phyloP scores from a whole-genome alignment of 2,113 vertebrate genomes.

The Martes martes region DNA sequence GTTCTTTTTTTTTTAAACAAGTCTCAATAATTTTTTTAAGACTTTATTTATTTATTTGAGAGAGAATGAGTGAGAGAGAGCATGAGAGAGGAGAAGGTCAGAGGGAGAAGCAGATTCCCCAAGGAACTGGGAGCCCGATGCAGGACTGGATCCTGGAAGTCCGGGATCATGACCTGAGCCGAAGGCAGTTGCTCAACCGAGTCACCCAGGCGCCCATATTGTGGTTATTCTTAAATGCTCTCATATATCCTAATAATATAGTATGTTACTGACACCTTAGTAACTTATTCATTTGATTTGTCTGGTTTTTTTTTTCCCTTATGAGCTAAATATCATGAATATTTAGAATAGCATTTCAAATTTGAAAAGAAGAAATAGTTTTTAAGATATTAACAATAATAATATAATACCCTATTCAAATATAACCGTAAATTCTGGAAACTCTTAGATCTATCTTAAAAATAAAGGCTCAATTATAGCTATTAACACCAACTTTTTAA shows the following conservation, averaged over 20 bases:
- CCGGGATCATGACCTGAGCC: no score
- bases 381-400: not conserved
- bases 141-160: not conserved
- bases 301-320: not conserved
- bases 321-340: not conserved
- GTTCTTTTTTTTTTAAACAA: no score
- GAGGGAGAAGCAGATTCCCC: not conserved
- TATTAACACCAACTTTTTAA: no score
- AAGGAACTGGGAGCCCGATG: no score
- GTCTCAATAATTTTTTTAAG: conserved; percentile 17
- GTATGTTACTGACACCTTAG: conserved; percentile 47
- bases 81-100: no score
- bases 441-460: not conserved
- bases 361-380: conserved; percentile 13
- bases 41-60: not conserved
- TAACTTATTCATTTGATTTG: conserved; percentile 51
- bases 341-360: conserved; percentile 5
- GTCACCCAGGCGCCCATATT: not conserved
- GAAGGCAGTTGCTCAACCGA: no score
- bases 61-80: no score
- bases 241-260: conserved; percentile 44
- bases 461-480: not conserved
- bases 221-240: conserved; percentile 37
- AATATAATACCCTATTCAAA: not conserved
- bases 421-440: not conserved